These are phyloP conservation scores for Muscicapa adusta DNA, from an alignment of 2,113 vertebrate genomes.

Conservation along the genomic window DNA sequence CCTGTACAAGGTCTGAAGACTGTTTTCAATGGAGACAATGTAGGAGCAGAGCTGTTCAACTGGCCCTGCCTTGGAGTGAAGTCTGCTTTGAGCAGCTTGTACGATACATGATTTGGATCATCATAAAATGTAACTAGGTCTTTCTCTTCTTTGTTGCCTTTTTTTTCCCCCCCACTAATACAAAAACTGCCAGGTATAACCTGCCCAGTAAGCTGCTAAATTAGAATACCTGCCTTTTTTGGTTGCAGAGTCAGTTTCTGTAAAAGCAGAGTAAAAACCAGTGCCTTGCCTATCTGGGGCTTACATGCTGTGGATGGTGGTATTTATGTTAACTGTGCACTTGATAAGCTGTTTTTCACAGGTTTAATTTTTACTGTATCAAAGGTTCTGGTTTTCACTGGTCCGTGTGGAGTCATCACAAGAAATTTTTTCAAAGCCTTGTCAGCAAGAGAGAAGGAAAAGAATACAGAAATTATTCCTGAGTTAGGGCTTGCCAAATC, in stretches of 20 bases:
- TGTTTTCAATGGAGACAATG: background rate
- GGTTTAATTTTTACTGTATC: background rate
- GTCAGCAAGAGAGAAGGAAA: background rate
- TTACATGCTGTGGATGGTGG: background rate
- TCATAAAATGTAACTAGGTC: background rate
- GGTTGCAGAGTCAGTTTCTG: background rate
- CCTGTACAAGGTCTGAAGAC: background rate
- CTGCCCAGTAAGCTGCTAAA: background rate
- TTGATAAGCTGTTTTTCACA: background rate
- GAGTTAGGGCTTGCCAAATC: background rate
- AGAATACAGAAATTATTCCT: background rate
- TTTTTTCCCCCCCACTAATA: background rate
- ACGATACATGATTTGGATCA: background rate
- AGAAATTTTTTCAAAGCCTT: background rate
- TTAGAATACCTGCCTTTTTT: background rate
- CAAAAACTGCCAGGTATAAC: background rate
- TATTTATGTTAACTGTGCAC: background rate
- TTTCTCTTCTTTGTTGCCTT: background rate
- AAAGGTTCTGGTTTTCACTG: background rate
- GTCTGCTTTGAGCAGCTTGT: background rate
- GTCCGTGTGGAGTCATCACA: background rate
- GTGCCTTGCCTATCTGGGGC: background rate
- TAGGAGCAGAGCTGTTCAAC: background rate
- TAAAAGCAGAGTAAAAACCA: background rate
- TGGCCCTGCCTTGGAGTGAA: background rate